Evolutionary conservation across 1,140 invertebrate species (phyloP).

Genomic region (Megalopta genalis): DNA sequence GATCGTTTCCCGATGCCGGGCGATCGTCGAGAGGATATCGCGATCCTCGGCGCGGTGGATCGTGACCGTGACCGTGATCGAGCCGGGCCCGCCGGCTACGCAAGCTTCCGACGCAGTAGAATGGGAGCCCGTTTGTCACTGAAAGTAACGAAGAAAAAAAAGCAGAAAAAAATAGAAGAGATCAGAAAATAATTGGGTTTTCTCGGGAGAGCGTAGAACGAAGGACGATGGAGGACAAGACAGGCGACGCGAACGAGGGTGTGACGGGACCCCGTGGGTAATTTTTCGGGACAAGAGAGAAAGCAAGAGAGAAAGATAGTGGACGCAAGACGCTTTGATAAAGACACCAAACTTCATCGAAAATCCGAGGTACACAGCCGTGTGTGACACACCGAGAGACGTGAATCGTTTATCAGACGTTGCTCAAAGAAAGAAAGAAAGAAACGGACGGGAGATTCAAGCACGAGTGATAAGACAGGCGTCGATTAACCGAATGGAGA

Average conservation of each 20-base stretch:
- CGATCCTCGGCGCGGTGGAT: background rate
- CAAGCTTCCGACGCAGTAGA: slow-evolving; percentile 51
- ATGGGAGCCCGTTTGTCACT: slow-evolving; percentile 67
- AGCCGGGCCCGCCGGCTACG: slow-evolving; percentile 9
- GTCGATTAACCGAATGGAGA: no score
- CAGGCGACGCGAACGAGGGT: no score
- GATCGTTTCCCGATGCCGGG: no score
- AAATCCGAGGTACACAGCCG: background rate
- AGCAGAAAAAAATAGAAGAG: no score
- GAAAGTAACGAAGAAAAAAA: slow-evolving; percentile 59
- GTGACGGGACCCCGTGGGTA: background rate
- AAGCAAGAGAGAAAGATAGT: no score
- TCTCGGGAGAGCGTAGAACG: background rate
- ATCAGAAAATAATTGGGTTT: slow-evolving; percentile 22
- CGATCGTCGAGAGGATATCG: background rate
- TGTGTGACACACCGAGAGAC: background rate
- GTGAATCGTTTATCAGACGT: slow-evolving; percentile 10
- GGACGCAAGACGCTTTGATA: no score
- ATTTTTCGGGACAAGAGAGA: background rate
- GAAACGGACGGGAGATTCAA: background rate
- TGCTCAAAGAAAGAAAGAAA: no score
- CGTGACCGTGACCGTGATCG: slow-evolving; percentile 50
- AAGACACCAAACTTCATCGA: no score
- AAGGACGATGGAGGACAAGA: no score
- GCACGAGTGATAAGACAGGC: background rate